phyloP scores from a whole-genome alignment of 2,888 invertebrate species.

The Strigamia maritima region DNA sequence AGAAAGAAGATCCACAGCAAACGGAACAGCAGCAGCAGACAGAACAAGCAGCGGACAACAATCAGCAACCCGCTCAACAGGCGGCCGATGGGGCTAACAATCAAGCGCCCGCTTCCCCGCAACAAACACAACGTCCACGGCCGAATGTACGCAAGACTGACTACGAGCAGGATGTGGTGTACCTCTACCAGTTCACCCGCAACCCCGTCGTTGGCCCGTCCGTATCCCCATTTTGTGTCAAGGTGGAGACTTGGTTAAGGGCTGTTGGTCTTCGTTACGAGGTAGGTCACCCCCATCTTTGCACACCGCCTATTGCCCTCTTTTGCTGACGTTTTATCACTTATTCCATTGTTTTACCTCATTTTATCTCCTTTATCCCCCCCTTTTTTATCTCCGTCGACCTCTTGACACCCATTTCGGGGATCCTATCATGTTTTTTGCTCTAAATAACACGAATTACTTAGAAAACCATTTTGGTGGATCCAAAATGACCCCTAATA shows the following conservation, averaged over 20 bases:
- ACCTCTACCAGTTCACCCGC: slow-evolving; percentile 89
- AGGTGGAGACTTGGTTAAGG: slow-evolving; percentile 93
- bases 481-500: background rate
- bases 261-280: slow-evolving; percentile 88
- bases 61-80: slow-evolving; percentile 26
- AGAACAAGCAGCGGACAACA: background rate
- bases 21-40: slow-evolving; percentile 37
- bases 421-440: no score
- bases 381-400: background rate
- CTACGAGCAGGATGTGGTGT: slow-evolving; percentile 87
- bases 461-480: background rate
- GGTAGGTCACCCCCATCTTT: slow-evolving; percentile 71
- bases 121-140: slow-evolving; percentile 34
- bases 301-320: background rate
- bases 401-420: background rate
- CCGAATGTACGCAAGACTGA: slow-evolving; percentile 79
- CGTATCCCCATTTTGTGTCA: slow-evolving; percentile 86
- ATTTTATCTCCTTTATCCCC: background rate
- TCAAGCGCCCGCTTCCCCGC: slow-evolving; percentile 22
- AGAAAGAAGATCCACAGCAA: slow-evolving; percentile 29
- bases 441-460: background rate
- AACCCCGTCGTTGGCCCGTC: slow-evolving; percentile 79
- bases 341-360: background rate
- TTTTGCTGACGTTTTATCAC: no score
- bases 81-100: background rate